Percentiles rank a stretch among this genome's conserved stretches.
Evolutionary conservation across 2,888 invertebrate genomes (phyloP).

Genomic region (Dolomedes plantarius): DNA sequence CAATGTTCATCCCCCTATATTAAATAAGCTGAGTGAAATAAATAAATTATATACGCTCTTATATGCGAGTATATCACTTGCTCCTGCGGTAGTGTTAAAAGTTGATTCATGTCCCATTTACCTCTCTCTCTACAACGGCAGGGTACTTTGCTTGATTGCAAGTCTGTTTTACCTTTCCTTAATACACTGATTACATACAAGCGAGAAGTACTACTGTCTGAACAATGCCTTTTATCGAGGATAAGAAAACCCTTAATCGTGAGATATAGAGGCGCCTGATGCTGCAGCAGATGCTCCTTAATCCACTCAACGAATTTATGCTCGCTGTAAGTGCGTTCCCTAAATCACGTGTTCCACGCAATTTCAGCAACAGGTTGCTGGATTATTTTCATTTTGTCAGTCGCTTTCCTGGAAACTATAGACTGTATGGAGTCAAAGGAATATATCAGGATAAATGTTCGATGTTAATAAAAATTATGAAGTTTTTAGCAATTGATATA

Average conservation of each 20-base stretch:
- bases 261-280: constrained; percentile 61
- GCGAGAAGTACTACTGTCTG: constrained; percentile 1
- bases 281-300: constrained; percentile 50
- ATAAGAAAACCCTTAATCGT: constrained; percentile 51
- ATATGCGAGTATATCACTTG: too few relatives aligned
- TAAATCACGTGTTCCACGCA: background rate
- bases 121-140: background rate
- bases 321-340: background rate
- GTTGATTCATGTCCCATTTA: constrained; percentile 1
- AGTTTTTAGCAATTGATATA: too few relatives aligned
- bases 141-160: constrained; percentile 66
- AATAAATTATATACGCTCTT: too few relatives aligned
- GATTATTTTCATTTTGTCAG: background rate
- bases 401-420: too few relatives aligned
- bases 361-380: background rate
- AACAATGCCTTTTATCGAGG: constrained; percentile 14
- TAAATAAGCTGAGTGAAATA: too few relatives aligned
- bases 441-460: too few relatives aligned
- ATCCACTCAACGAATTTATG: constrained; percentile 62
- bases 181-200: constrained; percentile 63
- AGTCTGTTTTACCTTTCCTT: constrained; percentile 63
- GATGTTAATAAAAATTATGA: too few relatives aligned
- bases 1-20: too few relatives aligned
- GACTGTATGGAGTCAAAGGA: too few relatives aligned
- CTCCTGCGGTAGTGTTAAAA: too few relatives aligned